Evolutionary conservation across 2,888 invertebrate species (phyloP).

Genomic region (Eueremaeus valkanovi): DNA sequence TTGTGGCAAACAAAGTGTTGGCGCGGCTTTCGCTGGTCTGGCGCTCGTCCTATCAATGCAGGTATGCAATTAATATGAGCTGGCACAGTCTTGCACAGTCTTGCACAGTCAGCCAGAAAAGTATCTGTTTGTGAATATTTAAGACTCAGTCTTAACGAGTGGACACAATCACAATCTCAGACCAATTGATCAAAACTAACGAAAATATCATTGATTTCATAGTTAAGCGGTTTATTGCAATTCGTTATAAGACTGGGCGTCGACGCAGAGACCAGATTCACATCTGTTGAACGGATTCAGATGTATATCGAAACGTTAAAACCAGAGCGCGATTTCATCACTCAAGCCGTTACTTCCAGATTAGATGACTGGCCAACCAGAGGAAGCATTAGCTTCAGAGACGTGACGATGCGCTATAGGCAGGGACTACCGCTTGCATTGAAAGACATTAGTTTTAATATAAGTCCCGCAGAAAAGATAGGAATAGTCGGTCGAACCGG

Average conservation of each 20-base stretch:
- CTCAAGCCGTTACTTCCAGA: neutral
- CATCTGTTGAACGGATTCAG: conserved; percentile 56
- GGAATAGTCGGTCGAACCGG: conserved; percentile 60
- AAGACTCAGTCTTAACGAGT: too few relatives aligned
- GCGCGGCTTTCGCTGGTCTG: conserved; percentile 61
- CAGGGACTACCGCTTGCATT: conserved; percentile 56
- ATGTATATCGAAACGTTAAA: conserved; percentile 50
- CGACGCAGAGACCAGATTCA: conserved; percentile 56
- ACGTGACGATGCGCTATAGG: conserved; percentile 57
- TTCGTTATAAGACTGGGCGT: conserved; percentile 57
- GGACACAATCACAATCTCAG: neutral
- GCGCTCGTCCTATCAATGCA: conserved; percentile 61
- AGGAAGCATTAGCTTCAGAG: conserved; percentile 57
- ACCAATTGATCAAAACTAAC: neutral
- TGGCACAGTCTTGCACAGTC: too few relatives aligned
- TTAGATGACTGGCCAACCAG: conserved; percentile 55
- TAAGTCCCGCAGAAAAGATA: conserved; percentile 60
- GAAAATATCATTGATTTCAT: too few relatives aligned
- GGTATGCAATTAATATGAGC: too few relatives aligned
- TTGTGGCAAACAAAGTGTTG: conserved; percentile 53
- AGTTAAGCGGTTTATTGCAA: conserved; percentile 61
- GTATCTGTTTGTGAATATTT: too few relatives aligned
- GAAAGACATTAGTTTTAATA: conserved; percentile 58
- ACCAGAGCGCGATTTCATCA: conserved; percentile 50
- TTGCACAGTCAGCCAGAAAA: too few relatives aligned